Conservation (phyloP, 1,140 invertebrate genomes). For the Choristoneura fumiferana region DNA sequence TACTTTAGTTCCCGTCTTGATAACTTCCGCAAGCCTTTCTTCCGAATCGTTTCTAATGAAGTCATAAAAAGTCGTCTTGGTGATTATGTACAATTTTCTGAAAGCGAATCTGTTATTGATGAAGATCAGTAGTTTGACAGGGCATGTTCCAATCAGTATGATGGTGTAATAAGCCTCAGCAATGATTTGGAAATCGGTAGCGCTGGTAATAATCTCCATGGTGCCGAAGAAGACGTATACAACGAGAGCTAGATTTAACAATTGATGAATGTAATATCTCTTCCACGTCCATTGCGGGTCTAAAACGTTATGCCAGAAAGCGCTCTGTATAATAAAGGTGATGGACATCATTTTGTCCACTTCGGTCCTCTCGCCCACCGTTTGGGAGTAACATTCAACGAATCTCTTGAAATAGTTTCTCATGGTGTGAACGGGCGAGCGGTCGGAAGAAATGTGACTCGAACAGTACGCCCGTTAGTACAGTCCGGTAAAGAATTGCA, state of each 20-base stretch:
- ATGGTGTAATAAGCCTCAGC: slow-evolving; percentile 55
- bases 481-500: too few species aligned
- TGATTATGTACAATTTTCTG: slow-evolving; percentile 38
- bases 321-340: slow-evolving; percentile 43
- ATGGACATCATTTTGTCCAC: slow-evolving; percentile 43
- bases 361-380: slow-evolving; percentile 42
- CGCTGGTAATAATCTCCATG: slow-evolving; percentile 36
- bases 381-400: slow-evolving; percentile 40
- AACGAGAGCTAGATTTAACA: slow-evolving; percentile 38
- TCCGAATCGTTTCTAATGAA: slow-evolving; percentile 35
- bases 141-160: slow-evolving; percentile 41
- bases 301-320: slow-evolving; percentile 55
- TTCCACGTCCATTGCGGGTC: slow-evolving; percentile 56
- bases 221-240: slow-evolving; percentile 57
- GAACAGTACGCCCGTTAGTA: too few species aligned
- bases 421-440: slow-evolving; percentile 30
- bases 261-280: slow-evolving; percentile 38
- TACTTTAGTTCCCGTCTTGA: slow-evolving; percentile 33
- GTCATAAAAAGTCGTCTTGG: slow-evolving; percentile 42
- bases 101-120: slow-evolving; percentile 40
- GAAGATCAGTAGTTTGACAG: slow-evolving; percentile 49
- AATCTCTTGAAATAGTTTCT: slow-evolving; percentile 26
- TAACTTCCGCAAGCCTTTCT: slow-evolving; percentile 26
- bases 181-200: slow-evolving; percentile 35
- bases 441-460: too few species aligned